phyloP scores from a whole-genome alignment of 2,888 invertebrate species.

The Vannuccia rotundouncinata region DNA sequence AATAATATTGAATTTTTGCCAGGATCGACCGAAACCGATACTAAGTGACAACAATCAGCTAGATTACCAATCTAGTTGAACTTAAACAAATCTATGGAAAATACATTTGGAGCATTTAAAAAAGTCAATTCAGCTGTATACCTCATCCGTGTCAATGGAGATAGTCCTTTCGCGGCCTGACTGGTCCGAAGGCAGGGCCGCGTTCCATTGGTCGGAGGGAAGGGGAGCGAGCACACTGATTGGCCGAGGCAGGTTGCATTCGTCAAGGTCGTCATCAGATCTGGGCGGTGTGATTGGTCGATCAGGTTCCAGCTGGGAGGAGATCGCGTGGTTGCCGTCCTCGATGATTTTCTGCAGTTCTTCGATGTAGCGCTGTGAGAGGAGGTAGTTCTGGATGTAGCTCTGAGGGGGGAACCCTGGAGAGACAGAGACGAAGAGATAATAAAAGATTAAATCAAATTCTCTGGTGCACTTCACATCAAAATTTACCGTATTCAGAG shows the following conservation, averaged over 20 bases:
- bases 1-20: no score
- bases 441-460: neutral
- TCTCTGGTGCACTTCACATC: no score
- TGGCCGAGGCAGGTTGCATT: neutral
- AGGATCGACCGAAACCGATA: no score
- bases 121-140: no score
- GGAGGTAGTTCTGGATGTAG: constrained; percentile 23
- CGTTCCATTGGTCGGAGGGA: neutral
- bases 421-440: neutral
- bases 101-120: no score
- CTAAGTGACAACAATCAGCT: no score
- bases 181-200: neutral
- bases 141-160: neutral
- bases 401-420: neutral
- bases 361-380: constrained; percentile 79
- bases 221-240: constrained; percentile 6
- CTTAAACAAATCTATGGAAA: no score
- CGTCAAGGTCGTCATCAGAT: neutral
- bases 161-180: neutral
- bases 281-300: neutral
- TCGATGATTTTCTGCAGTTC: constrained; percentile 90
- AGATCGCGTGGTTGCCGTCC: constrained; percentile 85
- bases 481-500: constrained; percentile 66
- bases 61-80: no score
- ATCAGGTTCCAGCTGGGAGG: constrained; percentile 39